phyloP scores from a whole-genome alignment of 2,888 invertebrate species.

The Acrocyrtus sp. region DNA sequence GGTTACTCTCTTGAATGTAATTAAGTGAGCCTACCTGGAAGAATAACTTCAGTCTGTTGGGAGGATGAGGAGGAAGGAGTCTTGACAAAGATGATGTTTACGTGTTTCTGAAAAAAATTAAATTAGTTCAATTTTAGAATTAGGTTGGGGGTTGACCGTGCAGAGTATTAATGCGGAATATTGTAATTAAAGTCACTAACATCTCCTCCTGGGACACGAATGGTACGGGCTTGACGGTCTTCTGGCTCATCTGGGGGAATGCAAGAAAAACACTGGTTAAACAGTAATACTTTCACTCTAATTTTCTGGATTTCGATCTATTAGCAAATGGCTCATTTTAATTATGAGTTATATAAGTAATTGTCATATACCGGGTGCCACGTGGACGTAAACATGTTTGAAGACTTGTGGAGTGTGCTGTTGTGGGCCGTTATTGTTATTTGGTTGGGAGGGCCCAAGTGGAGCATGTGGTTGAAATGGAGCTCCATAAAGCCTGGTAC shows the following conservation, averaged over 20 bases:
- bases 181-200: background rate
- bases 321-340: background rate
- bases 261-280: background rate
- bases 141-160: background rate
- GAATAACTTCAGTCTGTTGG: conserved; percentile 39
- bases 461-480: conserved; percentile 27
- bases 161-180: background rate
- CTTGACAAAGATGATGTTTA: conserved; percentile 48
- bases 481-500: conserved; percentile 37
- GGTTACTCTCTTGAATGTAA: background rate
- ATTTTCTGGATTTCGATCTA: too few relatives aligned
- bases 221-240: background rate
- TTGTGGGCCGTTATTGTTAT: background rate
- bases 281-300: too few relatives aligned
- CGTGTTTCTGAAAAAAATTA: too few relatives aligned
- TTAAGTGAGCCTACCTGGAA: conserved; percentile 21
- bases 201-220: background rate
- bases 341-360: background rate
- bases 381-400: conserved; percentile 50
- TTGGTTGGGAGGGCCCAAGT: conserved; percentile 4
- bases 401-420: conserved; percentile 19
- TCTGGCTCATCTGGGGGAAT: background rate
- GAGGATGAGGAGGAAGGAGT: conserved; percentile 28
- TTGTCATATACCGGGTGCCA: conserved; percentile 37
- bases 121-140: background rate